Conservation (phyloP, 2,888 invertebrate species). For the Trichopoda pennipes region DNA sequence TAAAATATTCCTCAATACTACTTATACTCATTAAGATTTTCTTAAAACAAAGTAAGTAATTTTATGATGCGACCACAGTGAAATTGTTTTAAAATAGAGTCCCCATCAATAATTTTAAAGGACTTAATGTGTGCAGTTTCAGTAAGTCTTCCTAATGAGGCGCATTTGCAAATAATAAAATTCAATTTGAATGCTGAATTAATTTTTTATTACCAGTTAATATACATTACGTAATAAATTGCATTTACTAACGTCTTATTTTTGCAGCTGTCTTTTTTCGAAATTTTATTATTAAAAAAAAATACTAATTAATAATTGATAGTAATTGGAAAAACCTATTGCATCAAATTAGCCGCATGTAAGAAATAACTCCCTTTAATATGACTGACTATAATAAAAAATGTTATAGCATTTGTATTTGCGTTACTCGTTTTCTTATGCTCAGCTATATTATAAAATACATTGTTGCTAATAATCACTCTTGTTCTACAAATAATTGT, state of each 20-base stretch:
- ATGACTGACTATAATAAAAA: constrained; percentile 53
- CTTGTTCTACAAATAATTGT: constrained; percentile 32
- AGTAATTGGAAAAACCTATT: constrained; percentile 11
- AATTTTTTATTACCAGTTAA: constrained; percentile 35
- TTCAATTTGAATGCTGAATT: neutral
- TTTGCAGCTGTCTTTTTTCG: constrained; percentile 49
- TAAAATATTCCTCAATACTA: too few relatives aligned
- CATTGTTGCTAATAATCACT: constrained; percentile 64
- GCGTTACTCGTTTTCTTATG: neutral
- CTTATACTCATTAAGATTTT: too few relatives aligned
- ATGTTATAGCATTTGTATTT: neutral
- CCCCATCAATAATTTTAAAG: too few relatives aligned
- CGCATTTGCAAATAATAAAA: too few relatives aligned
- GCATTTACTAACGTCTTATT: neutral
- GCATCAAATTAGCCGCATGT: constrained; percentile 25
- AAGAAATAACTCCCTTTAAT: constrained; percentile 14
- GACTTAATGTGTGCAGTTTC: too few relatives aligned
- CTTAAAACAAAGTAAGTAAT: too few relatives aligned
- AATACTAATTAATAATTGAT: constrained; percentile 19
- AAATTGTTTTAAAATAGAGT: too few relatives aligned
- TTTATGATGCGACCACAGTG: too few relatives aligned
- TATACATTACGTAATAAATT: neutral
- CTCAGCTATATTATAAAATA: constrained; percentile 49
- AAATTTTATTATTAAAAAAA: constrained; percentile 40
- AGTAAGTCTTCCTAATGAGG: too few relatives aligned